Evolutionary conservation across 1,140 invertebrate genomes (phyloP).

Genomic region (Lepidurus couesii): DNA sequence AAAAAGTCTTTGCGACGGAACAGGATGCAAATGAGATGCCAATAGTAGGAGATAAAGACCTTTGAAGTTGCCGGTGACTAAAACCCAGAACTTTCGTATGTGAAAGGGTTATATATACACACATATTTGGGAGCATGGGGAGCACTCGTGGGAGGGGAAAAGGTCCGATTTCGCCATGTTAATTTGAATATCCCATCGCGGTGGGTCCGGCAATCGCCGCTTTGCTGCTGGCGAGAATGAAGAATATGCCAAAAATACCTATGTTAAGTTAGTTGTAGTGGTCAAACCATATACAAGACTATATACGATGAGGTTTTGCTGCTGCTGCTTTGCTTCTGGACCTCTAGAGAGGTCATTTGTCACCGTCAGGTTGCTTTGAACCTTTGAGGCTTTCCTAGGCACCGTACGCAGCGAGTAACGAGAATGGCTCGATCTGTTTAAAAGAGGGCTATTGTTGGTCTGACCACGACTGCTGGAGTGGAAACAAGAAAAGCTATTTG

Average conservation of each 20-base stretch:
- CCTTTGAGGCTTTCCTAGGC: neutral
- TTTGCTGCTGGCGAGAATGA: neutral
- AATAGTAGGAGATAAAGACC: neutral
- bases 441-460: neutral
- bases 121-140: too few relatives aligned
- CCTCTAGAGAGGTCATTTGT: neutral
- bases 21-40: neutral
- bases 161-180: neutral
- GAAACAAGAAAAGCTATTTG: neutral
- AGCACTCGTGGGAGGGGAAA: too few relatives aligned
- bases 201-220: neutral
- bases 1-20: too few relatives aligned
- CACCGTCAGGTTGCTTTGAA: slow-evolving; percentile 7
- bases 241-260: neutral
- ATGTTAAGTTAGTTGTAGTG: neutral
- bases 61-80: neutral
- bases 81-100: neutral
- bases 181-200: slow-evolving; percentile 6
- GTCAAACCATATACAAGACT: neutral
- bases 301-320: neutral
- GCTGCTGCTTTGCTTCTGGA: neutral
- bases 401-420: neutral
- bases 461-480: slow-evolving; percentile 17
- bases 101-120: neutral
- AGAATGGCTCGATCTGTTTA: slow-evolving; percentile 6